A percentile compares a stretch with the other conserved stretches of the same genome.
These are phyloP conservation scores for Mobula hypostoma DNA, from an alignment of 2,113 vertebrate genomes.

Conservation along the genomic window DNA sequence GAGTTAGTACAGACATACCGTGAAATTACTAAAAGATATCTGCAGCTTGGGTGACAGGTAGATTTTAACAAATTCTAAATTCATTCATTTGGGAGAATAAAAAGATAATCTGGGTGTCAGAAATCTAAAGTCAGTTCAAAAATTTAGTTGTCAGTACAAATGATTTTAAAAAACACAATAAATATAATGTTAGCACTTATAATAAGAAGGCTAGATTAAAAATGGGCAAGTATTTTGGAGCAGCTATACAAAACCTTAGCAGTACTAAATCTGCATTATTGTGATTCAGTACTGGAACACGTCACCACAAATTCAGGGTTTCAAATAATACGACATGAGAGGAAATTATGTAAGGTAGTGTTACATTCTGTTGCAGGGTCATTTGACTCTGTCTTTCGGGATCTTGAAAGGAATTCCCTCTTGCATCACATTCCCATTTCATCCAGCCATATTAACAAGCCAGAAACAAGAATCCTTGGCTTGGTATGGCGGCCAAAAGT, in stretches of 20 bases:
- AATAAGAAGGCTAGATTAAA: background rate
- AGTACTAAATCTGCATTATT: background rate
- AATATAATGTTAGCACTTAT: background rate
- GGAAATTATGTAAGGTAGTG: too few relatives aligned
- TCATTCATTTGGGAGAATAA: background rate
- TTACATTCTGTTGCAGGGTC: too few relatives aligned
- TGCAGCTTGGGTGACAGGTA: background rate
- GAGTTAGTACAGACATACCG: background rate
- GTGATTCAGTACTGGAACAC: background rate
- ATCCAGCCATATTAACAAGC: too few relatives aligned
- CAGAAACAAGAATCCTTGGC: too few relatives aligned
- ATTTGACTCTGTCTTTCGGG: too few relatives aligned
- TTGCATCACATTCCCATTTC: too few relatives aligned
- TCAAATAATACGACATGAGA: too few relatives aligned
- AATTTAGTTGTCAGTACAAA: too few relatives aligned
- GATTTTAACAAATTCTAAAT: background rate
- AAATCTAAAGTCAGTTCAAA: too few relatives aligned
- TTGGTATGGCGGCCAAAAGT: too few relatives aligned
- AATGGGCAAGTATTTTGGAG: background rate
- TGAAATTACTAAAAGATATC: background rate
- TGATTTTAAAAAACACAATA: too few relatives aligned
- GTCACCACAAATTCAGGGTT: background rate
- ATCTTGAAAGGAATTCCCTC: too few relatives aligned
- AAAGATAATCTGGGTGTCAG: background rate
- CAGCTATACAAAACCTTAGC: background rate